Evolutionary conservation across 2,113 vertebrate species (phyloP).

Genomic region (Craseonycteris thonglongyai): DNA sequence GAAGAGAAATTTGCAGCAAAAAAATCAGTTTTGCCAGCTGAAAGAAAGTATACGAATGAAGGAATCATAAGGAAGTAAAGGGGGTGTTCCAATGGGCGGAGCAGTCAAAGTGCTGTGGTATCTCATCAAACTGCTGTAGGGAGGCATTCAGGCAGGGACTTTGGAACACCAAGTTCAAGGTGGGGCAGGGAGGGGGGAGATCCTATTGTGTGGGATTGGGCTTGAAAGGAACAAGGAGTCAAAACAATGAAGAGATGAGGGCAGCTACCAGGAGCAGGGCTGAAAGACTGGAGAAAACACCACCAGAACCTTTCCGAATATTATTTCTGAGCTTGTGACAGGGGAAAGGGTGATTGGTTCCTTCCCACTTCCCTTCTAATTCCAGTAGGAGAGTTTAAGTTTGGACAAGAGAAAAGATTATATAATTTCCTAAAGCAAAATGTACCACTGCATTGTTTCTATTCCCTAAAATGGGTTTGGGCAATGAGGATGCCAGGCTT

Average conservation of each 20-base stretch:
- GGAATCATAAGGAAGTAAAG: neutral
- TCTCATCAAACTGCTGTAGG: neutral
- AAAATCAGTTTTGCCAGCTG: neutral
- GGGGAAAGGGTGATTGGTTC: neutral
- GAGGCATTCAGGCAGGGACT: neutral
- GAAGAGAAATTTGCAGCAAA: neutral
- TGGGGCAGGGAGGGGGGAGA: no score
- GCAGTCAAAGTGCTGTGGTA: neutral
- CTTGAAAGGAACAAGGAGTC: neutral
- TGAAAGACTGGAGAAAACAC: neutral
- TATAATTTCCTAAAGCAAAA: conserved; percentile 18
- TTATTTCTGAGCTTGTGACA: neutral
- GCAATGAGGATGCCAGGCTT: neutral
- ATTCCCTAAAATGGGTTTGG: neutral
- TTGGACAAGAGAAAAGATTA: neutral
- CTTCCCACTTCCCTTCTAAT: neutral
- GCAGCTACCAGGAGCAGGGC: neutral
- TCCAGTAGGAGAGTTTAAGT: neutral
- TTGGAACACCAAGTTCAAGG: neutral
- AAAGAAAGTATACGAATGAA: neutral
- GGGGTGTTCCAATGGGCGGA: neutral
- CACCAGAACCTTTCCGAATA: neutral
- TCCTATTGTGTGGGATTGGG: neutral
- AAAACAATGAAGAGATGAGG: neutral
- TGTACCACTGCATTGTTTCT: neutral